Evolutionary conservation across 2,113 vertebrate species (phyloP).

Genomic region (Shinisaurus crocodilurus): DNA sequence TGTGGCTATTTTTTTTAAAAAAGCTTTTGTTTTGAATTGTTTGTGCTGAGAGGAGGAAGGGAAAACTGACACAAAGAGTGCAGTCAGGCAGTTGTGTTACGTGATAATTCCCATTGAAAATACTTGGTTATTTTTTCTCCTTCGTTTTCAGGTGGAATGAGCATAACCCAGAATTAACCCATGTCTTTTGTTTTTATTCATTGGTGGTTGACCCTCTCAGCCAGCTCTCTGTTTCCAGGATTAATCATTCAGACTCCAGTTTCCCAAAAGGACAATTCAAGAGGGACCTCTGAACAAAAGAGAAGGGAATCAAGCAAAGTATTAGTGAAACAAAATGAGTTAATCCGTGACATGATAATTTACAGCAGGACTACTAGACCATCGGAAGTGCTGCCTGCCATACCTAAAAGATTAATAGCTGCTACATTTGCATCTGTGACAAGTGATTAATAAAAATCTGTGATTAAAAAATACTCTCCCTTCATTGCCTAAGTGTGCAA

Average conservation of each 20-base stretch:
- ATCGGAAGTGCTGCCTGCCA: constrained; percentile 68
- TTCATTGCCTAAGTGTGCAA: constrained; percentile 61
- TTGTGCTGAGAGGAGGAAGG: not conserved
- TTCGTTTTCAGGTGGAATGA: constrained; percentile 49
- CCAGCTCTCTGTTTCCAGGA: constrained; percentile 70
- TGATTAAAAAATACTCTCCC: constrained; percentile 63
- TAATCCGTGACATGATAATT: constrained; percentile 78
- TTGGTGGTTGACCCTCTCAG: constrained; percentile 71
- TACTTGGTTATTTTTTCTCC: constrained; percentile 20
- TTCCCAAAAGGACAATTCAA: constrained; percentile 72
- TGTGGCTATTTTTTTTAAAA: constrained; percentile 61
- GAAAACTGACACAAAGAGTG: constrained; percentile 41
- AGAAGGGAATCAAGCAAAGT: constrained; percentile 64
- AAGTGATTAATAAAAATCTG: constrained; percentile 78
- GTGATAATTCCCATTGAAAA: constrained; percentile 64
- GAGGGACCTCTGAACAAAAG: constrained; percentile 62
- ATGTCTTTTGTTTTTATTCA: constrained; percentile 74
- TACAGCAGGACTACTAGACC: constrained; percentile 65
- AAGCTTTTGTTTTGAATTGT: constrained; percentile 44
- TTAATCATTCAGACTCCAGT: constrained; percentile 77
- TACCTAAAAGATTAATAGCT: constrained; percentile 75
- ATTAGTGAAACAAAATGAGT: constrained; percentile 76
- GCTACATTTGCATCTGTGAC: constrained; percentile 66
- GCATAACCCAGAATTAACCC: constrained; percentile 72
- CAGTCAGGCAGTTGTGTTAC: constrained; percentile 59